Base-by-base conservation (phyloP, 2,113 vertebrate genomes). In the Lathamus discolor region DNA sequence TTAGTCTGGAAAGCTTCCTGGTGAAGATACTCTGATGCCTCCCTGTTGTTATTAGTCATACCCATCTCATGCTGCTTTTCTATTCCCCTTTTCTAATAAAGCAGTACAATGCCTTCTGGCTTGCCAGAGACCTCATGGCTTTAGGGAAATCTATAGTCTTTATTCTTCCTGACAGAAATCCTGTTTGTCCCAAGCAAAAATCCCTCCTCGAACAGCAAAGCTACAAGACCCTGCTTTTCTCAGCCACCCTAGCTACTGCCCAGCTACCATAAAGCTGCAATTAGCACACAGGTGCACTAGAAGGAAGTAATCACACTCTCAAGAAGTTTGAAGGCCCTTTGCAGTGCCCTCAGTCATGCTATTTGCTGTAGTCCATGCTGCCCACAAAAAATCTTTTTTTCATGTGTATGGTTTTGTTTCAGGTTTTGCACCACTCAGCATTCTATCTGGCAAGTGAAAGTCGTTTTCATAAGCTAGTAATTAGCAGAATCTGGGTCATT, bases 401-500 rank as follows among this genome's bases (percentile, higher is more conserved):
- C 11, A 5, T 0, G 10, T 51, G 17, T 7, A 15, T 3, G 8
- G 9, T 29, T 61, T 62, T 44, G 44, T 27, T 80, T 35, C 63
- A 27, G 19, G 7, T 86, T 87, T 51, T 73, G 73, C 62, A 66
- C 12, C 19, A 6, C 79, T 86, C 51, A 85, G 41, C 48, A 33
- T 63, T n/a, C 0, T 17, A 29, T 13, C 35, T 54, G 49, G 74
- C 72, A 69, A 86, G 63, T 17, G 9, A 22, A 75, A 49, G 7
- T 31, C 73, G 72, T 88, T 93, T 79, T 61, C 43, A 61, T 55
- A 13, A 63, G 44, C 55, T 18, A 88, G 80, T 64, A 83, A 91
- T 91, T 90, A 95, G 86, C 88, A 81, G 52, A 64, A 48, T 29
- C 43, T 39, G 31, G 72, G 57, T 93, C 91, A 92, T 94, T 95